These are phyloP conservation scores for Acanthis flammea DNA, from an alignment of 2,797 vertebrate genomes.

Conservation along the genomic window DNA sequence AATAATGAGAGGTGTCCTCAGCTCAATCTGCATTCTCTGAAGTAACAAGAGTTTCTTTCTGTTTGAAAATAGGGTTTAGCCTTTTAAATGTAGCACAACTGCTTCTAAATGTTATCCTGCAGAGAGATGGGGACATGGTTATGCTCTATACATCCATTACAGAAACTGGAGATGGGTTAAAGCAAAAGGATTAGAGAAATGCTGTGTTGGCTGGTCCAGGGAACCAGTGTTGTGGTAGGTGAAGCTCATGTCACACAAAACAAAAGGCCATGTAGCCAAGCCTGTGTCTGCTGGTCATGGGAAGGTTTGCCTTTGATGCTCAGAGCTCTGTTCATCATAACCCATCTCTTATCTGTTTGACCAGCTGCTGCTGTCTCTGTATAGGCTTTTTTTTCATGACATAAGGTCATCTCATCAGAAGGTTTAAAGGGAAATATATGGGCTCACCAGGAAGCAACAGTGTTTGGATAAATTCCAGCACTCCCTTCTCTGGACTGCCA, in stretches of 20 bases:
- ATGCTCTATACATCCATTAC: rapidly evolving
- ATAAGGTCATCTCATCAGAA: background rate
- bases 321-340: background rate
- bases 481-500: background rate
- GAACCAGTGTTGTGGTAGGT: background rate
- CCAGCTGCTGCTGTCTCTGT: background rate
- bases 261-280: background rate
- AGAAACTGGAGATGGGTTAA: background rate
- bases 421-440: background rate
- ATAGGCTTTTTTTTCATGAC: background rate
- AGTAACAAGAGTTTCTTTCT: background rate
- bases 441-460: background rate
- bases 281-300: background rate
- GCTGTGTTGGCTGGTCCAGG: background rate
- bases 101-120: rapidly evolving
- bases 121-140: background rate
- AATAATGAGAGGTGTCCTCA: background rate
- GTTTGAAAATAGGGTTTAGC: no score
- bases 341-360: background rate
- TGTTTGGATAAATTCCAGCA: background rate
- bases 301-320: background rate
- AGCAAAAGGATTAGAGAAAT: background rate
- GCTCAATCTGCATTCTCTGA: background rate
- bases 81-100: background rate
- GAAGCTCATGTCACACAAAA: background rate